Conservation (phyloP, 2,888 invertebrate genomes). For the Incurvaria masculella region DNA sequence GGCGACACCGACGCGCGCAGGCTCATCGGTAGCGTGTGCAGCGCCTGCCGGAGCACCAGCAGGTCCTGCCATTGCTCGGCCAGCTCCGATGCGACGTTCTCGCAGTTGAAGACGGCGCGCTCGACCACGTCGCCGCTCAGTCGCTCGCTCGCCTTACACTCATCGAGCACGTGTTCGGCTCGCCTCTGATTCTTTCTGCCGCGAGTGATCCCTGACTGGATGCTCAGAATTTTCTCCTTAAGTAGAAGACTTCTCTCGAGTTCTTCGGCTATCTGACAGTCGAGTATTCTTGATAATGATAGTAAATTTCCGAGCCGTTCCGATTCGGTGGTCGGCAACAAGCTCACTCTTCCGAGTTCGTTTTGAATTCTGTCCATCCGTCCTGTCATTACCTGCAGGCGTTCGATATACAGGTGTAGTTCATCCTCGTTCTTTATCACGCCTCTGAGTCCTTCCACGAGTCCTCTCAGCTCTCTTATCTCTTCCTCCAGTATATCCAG, state of each 20-base stretch:
- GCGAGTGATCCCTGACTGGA: conserved; percentile 67
- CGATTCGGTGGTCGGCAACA: conserved; percentile 70
- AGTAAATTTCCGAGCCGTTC: conserved; percentile 73
- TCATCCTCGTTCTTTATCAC: conserved; percentile 83
- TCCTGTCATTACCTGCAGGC: conserved; percentile 71
- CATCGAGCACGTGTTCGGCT: conserved; percentile 62
- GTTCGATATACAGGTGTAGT: conserved; percentile 74
- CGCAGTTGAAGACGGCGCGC: conserved; percentile 70
- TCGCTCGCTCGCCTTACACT: conserved; percentile 70
- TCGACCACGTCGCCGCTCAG: conserved; percentile 75
- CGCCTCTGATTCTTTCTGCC: conserved; percentile 67
- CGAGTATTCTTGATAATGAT: conserved; percentile 66
- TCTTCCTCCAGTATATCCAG: conserved; percentile 73
- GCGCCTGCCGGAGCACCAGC: conserved; percentile 67
- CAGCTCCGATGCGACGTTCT: conserved; percentile 66
- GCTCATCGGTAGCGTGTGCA: conserved; percentile 75
- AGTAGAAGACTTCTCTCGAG: conserved; percentile 70
- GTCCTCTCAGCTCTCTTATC: conserved; percentile 66
- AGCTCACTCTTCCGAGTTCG: conserved; percentile 71
- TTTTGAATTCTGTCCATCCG: conserved; percentile 77
- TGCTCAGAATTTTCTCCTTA: conserved; percentile 70
- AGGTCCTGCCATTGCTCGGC: conserved; percentile 74
- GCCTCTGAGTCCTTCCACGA: conserved; percentile 69
- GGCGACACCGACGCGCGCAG: conserved; percentile 75
- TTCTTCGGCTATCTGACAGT: conserved; percentile 72